Evolutionary conservation across 2,888 invertebrate genomes (phyloP).

Genomic region (Limenitis camilla): DNA sequence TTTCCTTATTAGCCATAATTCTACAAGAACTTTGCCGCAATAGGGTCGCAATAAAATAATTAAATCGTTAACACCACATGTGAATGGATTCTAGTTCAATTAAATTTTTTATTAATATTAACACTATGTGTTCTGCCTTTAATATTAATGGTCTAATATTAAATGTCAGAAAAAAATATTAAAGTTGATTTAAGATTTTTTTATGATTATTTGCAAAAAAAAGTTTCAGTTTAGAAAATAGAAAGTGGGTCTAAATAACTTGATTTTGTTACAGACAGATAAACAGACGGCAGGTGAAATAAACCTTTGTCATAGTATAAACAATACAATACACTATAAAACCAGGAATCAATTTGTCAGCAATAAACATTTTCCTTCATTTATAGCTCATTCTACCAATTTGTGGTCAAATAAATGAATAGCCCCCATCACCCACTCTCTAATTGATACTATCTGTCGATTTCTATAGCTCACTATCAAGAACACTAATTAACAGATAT

Average conservation of each 20-base stretch:
- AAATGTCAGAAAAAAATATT: no score
- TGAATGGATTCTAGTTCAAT: not conserved
- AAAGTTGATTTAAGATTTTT: no score
- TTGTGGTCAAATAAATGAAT: constrained; percentile 46
- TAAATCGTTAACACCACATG: constrained; percentile 7
- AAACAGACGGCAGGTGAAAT: no score
- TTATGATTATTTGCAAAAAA: no score
- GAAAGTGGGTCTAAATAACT: no score
- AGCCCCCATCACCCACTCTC: constrained; percentile 33
- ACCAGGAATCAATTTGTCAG: not conserved
- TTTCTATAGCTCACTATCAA: constrained; percentile 48
- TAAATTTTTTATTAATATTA: not conserved
- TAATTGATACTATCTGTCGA: constrained; percentile 60
- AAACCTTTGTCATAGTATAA: no score
- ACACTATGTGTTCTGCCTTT: not conserved
- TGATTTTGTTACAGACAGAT: no score
- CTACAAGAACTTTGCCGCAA: constrained; percentile 8
- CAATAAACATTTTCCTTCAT: constrained; percentile 30
- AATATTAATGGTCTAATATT: no score
- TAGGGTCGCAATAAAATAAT: constrained; percentile 15
- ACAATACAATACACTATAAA: not conserved
- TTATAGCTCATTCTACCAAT: constrained; percentile 45
- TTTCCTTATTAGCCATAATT: constrained; percentile 16
- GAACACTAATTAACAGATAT: constrained; percentile 57
- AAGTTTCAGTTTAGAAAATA: no score